Evolutionary conservation across 2,888 invertebrate species (phyloP).

Genomic region (Hypselothyrea guttata): DNA sequence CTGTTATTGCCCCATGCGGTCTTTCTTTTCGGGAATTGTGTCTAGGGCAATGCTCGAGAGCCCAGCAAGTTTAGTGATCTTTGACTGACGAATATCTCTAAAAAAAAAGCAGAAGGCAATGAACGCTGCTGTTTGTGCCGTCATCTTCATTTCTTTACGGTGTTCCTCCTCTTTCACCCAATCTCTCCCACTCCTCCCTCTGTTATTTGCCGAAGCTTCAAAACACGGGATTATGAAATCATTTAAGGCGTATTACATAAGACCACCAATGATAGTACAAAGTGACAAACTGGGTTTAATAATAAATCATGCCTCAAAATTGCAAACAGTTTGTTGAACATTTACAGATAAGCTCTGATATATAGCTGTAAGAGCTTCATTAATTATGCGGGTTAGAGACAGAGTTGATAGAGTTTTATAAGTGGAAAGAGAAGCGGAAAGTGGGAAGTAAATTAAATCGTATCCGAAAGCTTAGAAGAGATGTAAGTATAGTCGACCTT

Average conservation of each 20-base stretch:
- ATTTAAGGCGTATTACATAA: conserved; percentile 22
- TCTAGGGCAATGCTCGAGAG: conserved; percentile 61
- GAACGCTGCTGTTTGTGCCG: conserved; percentile 21
- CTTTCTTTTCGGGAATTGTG: conserved; percentile 34
- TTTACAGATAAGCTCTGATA: conserved; percentile 19
- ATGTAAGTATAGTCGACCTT: too few species aligned
- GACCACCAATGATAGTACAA: not conserved
- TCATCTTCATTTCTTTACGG: conserved; percentile 10
- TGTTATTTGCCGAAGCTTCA: conserved; percentile 10
- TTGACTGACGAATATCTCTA: conserved; percentile 49
- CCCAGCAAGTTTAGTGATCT: conserved; percentile 61
- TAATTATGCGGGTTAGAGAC: too few species aligned
- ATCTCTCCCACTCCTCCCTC: not conserved
- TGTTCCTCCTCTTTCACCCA: too few species aligned
- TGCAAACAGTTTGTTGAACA: too few species aligned
- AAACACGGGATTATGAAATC: conserved; percentile 23
- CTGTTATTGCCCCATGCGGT: conserved; percentile 24
- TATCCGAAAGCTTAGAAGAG: too few species aligned
- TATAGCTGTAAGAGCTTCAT: not conserved
- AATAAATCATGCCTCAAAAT: conserved; percentile 1
- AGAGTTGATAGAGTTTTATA: too few species aligned
- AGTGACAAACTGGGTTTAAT: conserved; percentile 1
- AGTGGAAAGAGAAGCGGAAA: too few species aligned
- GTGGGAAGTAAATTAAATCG: too few species aligned
- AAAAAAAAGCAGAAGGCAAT: conserved; percentile 40